phyloP scores from a whole-genome alignment of 1,140 invertebrate species.

The Dendrolimus kikuchii region DNA sequence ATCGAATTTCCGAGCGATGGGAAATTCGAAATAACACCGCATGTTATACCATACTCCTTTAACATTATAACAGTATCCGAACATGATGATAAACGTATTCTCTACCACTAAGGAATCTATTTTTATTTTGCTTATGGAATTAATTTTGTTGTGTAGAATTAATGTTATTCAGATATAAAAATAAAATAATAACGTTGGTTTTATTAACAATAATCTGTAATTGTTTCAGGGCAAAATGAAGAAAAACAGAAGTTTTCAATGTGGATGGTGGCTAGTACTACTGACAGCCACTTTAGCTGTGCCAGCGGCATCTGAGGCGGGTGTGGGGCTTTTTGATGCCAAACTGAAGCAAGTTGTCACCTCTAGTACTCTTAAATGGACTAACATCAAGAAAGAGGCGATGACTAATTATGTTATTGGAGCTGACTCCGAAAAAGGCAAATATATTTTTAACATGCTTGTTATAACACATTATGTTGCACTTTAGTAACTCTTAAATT shows the following conservation, averaged over 20 bases:
- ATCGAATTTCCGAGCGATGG: slow-evolving; percentile 38
- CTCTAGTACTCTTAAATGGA: slow-evolving; percentile 60
- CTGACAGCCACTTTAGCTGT: slow-evolving; percentile 42
- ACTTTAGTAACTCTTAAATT: neutral
- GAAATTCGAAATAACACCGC: slow-evolving; percentile 14
- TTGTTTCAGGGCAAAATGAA: slow-evolving; percentile 55
- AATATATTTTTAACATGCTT: neutral
- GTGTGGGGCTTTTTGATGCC: slow-evolving; percentile 47
- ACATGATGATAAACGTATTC: no score
- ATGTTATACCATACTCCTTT: slow-evolving; percentile 4
- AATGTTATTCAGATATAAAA: no score
- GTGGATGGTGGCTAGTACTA: slow-evolving; percentile 55
- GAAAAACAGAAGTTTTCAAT: slow-evolving; percentile 43
- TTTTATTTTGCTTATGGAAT: no score
- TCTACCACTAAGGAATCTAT: no score
- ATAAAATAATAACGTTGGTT: neutral
- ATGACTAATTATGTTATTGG: slow-evolving; percentile 54
- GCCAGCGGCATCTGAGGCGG: slow-evolving; percentile 31
- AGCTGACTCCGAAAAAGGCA: slow-evolving; percentile 50
- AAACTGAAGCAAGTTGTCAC: slow-evolving; percentile 54
- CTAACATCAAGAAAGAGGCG: slow-evolving; percentile 48
- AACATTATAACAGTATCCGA: no score
- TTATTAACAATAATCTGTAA: neutral
- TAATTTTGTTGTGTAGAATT: no score
- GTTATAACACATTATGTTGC: no score